Percentiles rank a stretch among this genome's conserved stretches.
phyloP scores from a whole-genome alignment of 2,113 vertebrate genomes.

The Porphyrio hochstetteri region DNA sequence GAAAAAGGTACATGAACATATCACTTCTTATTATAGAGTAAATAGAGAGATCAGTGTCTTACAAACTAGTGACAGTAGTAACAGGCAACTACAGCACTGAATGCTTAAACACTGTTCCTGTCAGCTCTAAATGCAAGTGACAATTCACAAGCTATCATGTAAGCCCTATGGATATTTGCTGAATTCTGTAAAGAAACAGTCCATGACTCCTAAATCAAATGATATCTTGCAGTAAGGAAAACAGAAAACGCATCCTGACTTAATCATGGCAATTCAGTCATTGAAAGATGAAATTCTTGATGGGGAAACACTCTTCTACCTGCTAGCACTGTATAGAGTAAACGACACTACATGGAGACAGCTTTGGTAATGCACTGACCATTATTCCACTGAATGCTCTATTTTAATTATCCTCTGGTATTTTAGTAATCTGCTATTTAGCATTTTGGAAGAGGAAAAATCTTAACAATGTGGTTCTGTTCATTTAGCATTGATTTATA shows the following conservation, averaged over 20 bases:
- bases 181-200: neutral
- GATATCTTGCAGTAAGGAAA: neutral
- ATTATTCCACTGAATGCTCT: neutral
- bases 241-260: neutral
- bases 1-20: neutral
- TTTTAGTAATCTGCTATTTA: neutral
- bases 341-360: neutral
- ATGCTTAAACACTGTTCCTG: neutral
- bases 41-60: neutral
- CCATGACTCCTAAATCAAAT: neutral
- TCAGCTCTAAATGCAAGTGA: neutral
- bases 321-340: neutral
- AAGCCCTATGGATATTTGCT: neutral
- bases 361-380: neutral
- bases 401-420: neutral
- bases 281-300: neutral
- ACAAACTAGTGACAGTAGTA: neutral
- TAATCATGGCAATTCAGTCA: neutral
- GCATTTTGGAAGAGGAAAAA: neutral
- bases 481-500: neutral
- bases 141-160: neutral
- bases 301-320: neutral
- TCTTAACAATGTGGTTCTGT: neutral
- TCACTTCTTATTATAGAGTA: neutral
- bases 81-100: neutral